Base-by-base conservation (phyloP, 2,888 invertebrate genomes). In the Prenolepis imparis region DNA sequence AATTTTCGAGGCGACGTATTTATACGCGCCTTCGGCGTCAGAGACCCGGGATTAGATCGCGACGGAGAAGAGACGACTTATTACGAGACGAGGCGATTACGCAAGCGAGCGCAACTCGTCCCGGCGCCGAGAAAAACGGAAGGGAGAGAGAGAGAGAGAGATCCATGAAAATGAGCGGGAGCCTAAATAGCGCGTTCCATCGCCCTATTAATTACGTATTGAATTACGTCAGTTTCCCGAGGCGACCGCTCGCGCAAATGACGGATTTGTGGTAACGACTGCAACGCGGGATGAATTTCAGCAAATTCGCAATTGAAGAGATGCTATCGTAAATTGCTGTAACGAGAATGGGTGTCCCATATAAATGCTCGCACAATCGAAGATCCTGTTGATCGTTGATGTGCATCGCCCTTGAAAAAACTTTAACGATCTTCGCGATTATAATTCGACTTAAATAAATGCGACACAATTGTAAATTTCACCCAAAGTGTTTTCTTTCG, bases 1-100 rank as follows among this genome's bases (percentile, higher is more conserved):
- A 80, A 80, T 80, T 80, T 80, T 80, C 78, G 59, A 80, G 70
- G 44, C 78, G 78, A 80, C 78, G 59, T 80, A 80, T 80, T 80
- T 80, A 80, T 80, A 80, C 59, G 78, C 78, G 78, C 57, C 68
- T 68, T 68, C 68, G 68, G 66, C 66, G 57, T 57, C 67, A 24
- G 67, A 15, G 55, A 8, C 8, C 70, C 44, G 78, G 70, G 78
- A 78, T 78, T 80, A 59, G 70, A 80, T 80, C 59, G 68, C 70
- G 70, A 59, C 78, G 68, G 36, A 57, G 78, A 70, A 70, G 78
- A 80, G 70, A 61, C 78, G 70, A 61, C 78, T 59, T 80, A 80
- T 80, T 80, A 80, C 32, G 59, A 77, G 77, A 80, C 59, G 57
- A 36, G 24, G 59, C 44, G 70, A 70, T 80, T 80, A 80, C 78